These are phyloP conservation scores for Hydropsyche tenuis DNA, from an alignment of 1,140 invertebrate species.

Conservation along the genomic window DNA sequence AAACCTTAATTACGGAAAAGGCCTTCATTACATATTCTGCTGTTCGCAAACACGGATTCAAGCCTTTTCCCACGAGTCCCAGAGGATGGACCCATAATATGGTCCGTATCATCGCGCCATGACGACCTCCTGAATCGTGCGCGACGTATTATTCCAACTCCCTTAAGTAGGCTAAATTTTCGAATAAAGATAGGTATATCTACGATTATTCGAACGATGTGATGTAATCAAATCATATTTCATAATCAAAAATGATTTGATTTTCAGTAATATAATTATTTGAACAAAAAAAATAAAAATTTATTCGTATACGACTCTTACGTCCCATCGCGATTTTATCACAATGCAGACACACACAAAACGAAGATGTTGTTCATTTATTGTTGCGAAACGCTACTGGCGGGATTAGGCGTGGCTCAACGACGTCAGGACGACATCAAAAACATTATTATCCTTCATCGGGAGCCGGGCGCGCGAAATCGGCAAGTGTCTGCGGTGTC, in stretches of 20 bases:
- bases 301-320: no score
- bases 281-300: conserved; percentile 6
- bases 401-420: conserved; percentile 15
- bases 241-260: no score
- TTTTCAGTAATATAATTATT: no score
- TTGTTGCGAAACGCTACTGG: background rate
- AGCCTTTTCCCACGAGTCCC: background rate
- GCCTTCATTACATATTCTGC: conserved; percentile 35
- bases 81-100: background rate
- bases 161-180: no score
- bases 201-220: no score
- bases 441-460: conserved; percentile 24
- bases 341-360: background rate
- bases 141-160: no score
- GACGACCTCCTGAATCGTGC: no score
- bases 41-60: conserved; percentile 10
- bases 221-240: no score
- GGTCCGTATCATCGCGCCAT: no score
- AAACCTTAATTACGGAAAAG: conserved; percentile 36
- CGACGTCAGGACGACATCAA: conserved; percentile 20
- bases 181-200: no score
- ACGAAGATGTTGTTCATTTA: conserved; percentile 6
- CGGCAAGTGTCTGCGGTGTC: conserved; percentile 25
- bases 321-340: background rate
- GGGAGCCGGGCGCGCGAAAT: conserved; percentile 19